Percentiles rank a stretch among this genome's conserved stretches.
phyloP scores from a whole-genome alignment of 1,140 invertebrate species.

The Ectropis grisescens region DNA sequence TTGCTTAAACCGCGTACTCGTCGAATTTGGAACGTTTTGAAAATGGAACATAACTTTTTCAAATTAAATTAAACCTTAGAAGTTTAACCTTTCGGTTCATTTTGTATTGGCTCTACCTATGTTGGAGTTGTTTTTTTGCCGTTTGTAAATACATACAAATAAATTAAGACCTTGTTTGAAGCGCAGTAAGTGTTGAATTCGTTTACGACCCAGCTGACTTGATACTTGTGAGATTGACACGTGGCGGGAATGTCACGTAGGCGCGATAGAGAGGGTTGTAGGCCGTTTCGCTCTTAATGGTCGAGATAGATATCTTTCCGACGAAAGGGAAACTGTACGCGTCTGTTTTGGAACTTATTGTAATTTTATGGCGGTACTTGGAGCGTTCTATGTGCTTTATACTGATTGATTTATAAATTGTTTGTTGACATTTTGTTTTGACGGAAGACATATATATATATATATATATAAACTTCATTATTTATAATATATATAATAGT shows the following conservation, averaged over 20 bases:
- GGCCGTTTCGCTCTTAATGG: constrained; percentile 20
- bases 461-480: too few relatives aligned
- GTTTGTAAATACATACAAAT: too few relatives aligned
- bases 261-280: constrained; percentile 24
- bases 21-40: constrained; percentile 18
- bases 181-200: constrained; percentile 36
- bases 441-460: too few relatives aligned
- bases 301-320: constrained; percentile 39
- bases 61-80: constrained; percentile 15
- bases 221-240: constrained; percentile 36
- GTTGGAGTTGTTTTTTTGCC: too few relatives aligned
- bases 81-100: too few relatives aligned
- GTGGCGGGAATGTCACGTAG: constrained; percentile 32
- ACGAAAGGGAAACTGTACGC: constrained; percentile 46
- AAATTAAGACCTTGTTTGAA: constrained; percentile 31
- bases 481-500: too few relatives aligned
- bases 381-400: too few relatives aligned
- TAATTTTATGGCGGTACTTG: too few relatives aligned
- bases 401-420: too few relatives aligned
- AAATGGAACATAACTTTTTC: constrained; percentile 21
- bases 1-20: constrained; percentile 4
- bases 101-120: too few relatives aligned
- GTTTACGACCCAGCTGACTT: constrained; percentile 22
- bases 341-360: too few relatives aligned
- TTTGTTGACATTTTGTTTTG: too few relatives aligned